Percentiles rank a stretch among this genome's conserved stretches.
Evolutionary conservation across 2,113 vertebrate species (phyloP).

Genomic region (Trochalopteron elliotii): DNA sequence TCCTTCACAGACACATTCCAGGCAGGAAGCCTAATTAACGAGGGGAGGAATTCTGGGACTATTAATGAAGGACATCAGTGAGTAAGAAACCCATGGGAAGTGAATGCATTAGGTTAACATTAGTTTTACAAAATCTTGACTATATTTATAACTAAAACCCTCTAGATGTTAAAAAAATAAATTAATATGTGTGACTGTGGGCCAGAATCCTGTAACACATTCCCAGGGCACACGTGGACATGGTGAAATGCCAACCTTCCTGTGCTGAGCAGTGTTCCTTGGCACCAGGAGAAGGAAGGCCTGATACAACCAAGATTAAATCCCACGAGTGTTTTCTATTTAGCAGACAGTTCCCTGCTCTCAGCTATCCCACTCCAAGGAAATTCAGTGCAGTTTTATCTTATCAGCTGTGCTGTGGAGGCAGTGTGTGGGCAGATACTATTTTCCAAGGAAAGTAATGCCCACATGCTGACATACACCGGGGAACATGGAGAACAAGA

Average conservation of each 20-base stretch:
- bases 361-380: constrained; percentile 48
- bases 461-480: constrained; percentile 36
- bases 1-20: not conserved
- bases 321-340: constrained; percentile 1
- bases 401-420: constrained; percentile 41
- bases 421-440: constrained; percentile 23
- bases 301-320: not conserved
- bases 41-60: constrained; percentile 56
- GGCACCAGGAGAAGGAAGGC: not conserved
- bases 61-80: constrained; percentile 62
- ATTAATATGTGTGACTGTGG: not conserved
- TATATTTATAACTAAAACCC: not conserved
- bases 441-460: constrained; percentile 7
- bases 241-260: not conserved
- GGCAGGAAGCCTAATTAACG: constrained; percentile 39
- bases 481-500: not conserved
- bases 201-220: not conserved
- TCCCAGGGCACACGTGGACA: not conserved
- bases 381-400: constrained; percentile 29
- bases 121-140: constrained; percentile 49
- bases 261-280: not conserved
- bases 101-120: constrained; percentile 41
- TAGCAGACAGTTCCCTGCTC: constrained; percentile 35
- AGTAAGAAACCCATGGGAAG: constrained; percentile 66
- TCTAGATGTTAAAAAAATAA: not conserved